Evolutionary conservation across 2,888 invertebrate species (phyloP), one percentile per base, ranked within the genome.

Genomic region (Megalurothrips usitatus): DNA sequence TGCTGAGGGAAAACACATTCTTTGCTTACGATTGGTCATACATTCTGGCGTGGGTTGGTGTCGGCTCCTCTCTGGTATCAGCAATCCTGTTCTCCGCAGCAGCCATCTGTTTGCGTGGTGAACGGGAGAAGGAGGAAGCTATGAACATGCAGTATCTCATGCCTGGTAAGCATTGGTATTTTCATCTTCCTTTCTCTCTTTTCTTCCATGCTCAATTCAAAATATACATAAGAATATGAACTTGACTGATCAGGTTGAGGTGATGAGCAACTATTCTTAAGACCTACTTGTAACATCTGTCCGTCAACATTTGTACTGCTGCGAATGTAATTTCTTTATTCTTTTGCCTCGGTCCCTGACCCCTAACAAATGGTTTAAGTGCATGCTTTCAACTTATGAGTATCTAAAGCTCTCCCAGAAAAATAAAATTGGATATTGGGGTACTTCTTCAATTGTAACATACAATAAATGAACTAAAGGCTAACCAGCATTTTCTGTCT

Each of bases 101-200:
- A 86, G 96, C 97, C 87, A 94, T 96, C 89, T 97, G 97, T 90
- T 92, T 97, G 88, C 92, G 96, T 88, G 95, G 94, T 88, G 97
- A 97, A 90, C 92, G 95, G 87, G 96, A 96, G 89, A 92, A 94
- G 88, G 97, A 97, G 89, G 96, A 97, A 89, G 96, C 96, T 89
- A 93, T 96, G 91, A 97, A 97, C 91, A 95, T 97, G 94, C 97
- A 97, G 92, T 97, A 97, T 90, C 92, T 97, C 90, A 96, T 96
- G 96, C 96, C 96, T 90, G 96, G 96, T 96, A 93, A 84, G 85
- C 84, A 80, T 80, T 81, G 86, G 86, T 79, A 43, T 82, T 75
- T 34, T 79, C 78, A 79, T 23, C 63, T 80, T 63, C 52, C 28
- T 58, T 34, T 49, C 17, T 34, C 49, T 43, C 26, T 79, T 17